phyloP scores from a whole-genome alignment of 1,140 invertebrate species.

The Chironomus tepperi region DNA sequence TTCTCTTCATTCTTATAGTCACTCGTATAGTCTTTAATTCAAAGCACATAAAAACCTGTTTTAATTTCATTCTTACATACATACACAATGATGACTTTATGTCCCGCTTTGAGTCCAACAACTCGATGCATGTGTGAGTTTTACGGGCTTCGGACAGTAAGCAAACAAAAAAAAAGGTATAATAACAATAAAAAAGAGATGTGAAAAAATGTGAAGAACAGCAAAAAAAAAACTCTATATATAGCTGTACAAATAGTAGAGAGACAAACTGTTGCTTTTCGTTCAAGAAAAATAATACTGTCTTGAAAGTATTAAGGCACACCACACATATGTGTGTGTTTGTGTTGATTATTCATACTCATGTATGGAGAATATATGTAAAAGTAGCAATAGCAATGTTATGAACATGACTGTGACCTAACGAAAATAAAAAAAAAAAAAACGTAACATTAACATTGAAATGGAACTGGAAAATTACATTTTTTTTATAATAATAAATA shows the following conservation, averaged over 20 bases:
- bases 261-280: constrained; percentile 7
- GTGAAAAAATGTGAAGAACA: background rate
- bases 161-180: background rate
- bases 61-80: background rate
- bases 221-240: constrained; percentile 6
- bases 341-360: too few species aligned
- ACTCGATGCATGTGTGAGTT: background rate
- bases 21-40: too few species aligned
- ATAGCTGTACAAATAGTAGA: constrained; percentile 13
- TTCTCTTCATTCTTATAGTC: too few species aligned
- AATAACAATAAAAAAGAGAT: background rate
- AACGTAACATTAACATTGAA: constrained; percentile 23
- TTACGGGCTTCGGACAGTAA: too few species aligned
- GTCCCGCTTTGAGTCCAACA: background rate
- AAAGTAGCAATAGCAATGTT: background rate
- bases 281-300: background rate
- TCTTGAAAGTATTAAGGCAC: background rate
- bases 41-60: too few species aligned
- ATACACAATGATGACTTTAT: background rate
- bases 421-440: background rate
- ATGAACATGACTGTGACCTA: constrained; percentile 23
- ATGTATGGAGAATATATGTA: background rate
- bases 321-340: too few species aligned
- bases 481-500: background rate
- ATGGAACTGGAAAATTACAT: constrained; percentile 15